A percentile compares a stretch with the other conserved stretches of the same genome.
phyloP scores from a whole-genome alignment of 2,113 vertebrate genomes.

The Neolamprologus kungweensis region DNA sequence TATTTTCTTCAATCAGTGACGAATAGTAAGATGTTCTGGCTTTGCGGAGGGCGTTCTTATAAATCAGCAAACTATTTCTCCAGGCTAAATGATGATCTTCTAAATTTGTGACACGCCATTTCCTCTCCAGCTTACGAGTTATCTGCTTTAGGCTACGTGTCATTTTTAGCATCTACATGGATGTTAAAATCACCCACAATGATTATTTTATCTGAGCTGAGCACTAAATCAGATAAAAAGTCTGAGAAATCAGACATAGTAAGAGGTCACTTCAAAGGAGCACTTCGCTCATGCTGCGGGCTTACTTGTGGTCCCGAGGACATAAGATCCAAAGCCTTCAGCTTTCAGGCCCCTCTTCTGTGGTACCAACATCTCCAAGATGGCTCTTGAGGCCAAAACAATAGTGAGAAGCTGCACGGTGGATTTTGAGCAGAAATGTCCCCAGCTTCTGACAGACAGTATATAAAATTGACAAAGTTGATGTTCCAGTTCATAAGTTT shows the following conservation, averaged over 20 bases:
- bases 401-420: background rate
- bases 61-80: too few species aligned
- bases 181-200: background rate
- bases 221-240: background rate
- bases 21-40: too few species aligned
- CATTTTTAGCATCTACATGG: too few species aligned
- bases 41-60: too few species aligned
- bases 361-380: background rate
- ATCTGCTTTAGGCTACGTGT: too few species aligned
- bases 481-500: background rate
- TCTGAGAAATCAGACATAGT: background rate
- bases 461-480: background rate
- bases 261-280: background rate
- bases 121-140: too few species aligned
- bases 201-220: background rate
- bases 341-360: background rate
- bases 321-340: background rate
- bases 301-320: background rate
- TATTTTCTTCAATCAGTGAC: too few species aligned
- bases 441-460: background rate
- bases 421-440: background rate
- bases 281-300: background rate
- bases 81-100: too few species aligned
- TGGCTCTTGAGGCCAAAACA: background rate
- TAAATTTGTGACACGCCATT: too few species aligned